Base-by-base conservation (phyloP, 2,797 vertebrate species). In the Prunella strophiata region DNA sequence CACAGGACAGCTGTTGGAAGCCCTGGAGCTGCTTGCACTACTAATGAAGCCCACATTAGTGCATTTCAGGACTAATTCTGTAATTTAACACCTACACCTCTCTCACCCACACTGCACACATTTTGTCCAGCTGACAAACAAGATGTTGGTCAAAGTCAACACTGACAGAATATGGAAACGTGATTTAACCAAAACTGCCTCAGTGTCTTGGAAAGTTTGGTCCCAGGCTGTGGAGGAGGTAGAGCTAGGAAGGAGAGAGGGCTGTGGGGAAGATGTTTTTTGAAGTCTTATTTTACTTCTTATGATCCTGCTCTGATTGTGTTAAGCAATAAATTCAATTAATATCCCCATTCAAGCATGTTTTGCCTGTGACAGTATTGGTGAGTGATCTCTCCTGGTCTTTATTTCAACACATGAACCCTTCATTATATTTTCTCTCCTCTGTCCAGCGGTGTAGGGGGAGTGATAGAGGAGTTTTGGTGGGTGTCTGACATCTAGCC, bases 401-500 rank as follows among this genome's bases (percentile, higher is more conserved):
- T 26, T 55, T 63, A 22, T 57, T 54, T 71, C 32, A 78, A 43
- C 5, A 10, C 43, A 43, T 7, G 18, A 57, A 27, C 12, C 7
- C 4, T 63, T 71, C 0, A 0, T 50, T 36, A 11, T 19, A 57
- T 50, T 55, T 78, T 57, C 26, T 55, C 34, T 78, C 10, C 32
- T 12, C 26, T 13, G 26, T 36, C 36, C 34, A 63, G 26, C 0
- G 0, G 11, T 36, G 25, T 26, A 62, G 15, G 11, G 21, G 4
- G 15, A 71, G 12, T 36, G 15, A 42, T 50, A 36, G 11, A 48
- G 15, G 6, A 7, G 8, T 62, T 77, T 77, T 26, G 19, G 21
- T 50, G 30, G 12, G 7, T 63, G 50, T 48, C 43, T 18, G 13
- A 62, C 17, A 47, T 34, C 40, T 47, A 54, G 55, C 34, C 13